These are phyloP conservation scores for Lepus oiostolus DNA, from an alignment of 2,797 vertebrate genomes.

Conservation along the genomic window DNA sequence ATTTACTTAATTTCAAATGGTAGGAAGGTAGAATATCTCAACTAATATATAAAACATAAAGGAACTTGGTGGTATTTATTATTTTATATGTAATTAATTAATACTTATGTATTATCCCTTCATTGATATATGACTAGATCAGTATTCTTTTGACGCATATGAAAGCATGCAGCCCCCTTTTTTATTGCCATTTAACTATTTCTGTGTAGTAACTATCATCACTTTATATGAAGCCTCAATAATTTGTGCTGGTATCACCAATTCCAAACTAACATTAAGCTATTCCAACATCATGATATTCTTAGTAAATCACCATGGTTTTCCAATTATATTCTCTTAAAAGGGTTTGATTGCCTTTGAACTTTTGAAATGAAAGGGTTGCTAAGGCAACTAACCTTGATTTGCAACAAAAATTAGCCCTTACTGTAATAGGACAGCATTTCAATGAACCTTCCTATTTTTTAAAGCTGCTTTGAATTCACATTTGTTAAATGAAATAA, in stretches of 20 bases:
- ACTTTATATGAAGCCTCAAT: neutral
- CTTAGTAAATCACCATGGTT: conserved; percentile 60
- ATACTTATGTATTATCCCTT: neutral
- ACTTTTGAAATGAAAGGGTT: conserved; percentile 69
- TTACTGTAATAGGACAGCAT: conserved; percentile 12
- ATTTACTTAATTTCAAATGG: conserved; percentile 31
- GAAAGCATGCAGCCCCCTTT: neutral
- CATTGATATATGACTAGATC: neutral
- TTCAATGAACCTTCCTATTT: conserved; percentile 51
- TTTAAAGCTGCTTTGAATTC: conserved; percentile 50
- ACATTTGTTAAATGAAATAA: conserved; percentile 31
- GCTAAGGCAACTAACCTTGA: conserved; percentile 63
- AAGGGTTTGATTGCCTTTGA: conserved; percentile 53
- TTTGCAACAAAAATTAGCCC: conserved; percentile 67
- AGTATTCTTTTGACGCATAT: neutral
- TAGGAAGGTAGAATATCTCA: neutral
- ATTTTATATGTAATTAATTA: neutral
- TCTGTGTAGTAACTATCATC: neutral
- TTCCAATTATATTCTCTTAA: conserved; percentile 62
- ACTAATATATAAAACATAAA: neutral
- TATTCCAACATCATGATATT: conserved; percentile 62
- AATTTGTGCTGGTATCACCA: conserved; percentile 13
- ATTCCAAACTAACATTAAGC: conserved; percentile 28
- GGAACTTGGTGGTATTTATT: neutral
- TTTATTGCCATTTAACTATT: neutral